Evolutionary conservation across 2,113 vertebrate genomes (phyloP).

Genomic region (Phrynocephalus versicolor): DNA sequence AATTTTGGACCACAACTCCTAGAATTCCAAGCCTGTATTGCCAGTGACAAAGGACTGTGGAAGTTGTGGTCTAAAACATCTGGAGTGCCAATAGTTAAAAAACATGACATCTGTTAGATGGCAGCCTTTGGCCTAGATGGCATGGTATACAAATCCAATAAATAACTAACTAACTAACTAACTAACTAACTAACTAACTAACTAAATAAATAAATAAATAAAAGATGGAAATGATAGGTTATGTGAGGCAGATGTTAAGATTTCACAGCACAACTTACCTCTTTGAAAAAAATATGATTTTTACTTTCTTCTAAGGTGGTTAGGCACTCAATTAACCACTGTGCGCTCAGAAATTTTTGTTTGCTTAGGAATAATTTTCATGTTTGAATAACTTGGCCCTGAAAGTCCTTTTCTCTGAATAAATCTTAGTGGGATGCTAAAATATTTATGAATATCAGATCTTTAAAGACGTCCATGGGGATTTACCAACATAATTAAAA

Average conservation of each 20-base stretch:
- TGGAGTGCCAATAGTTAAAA: too few species aligned
- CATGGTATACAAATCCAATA: too few species aligned
- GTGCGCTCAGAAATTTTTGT: neutral
- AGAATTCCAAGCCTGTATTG: too few species aligned
- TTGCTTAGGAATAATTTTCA: conserved; percentile 35
- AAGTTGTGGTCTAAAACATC: too few species aligned
- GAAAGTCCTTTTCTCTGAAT: conserved; percentile 29
- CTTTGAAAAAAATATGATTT: neutral
- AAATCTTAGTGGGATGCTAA: conserved; percentile 28
- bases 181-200: too few species aligned
- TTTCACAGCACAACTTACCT: conserved; percentile 27
- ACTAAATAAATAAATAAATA: too few species aligned
- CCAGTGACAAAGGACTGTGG: too few species aligned
- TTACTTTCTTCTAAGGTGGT: conserved; percentile 30
- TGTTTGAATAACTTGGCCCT: conserved; percentile 16
- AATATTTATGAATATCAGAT: conserved; percentile 28
- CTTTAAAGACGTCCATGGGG: conserved; percentile 13
- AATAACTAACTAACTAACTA: too few species aligned
- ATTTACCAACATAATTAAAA: conserved; percentile 31
- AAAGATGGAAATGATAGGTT: neutral
- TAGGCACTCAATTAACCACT: conserved; percentile 26
- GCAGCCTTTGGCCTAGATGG: too few species aligned
- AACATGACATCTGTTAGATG: too few species aligned
- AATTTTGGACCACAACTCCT: too few species aligned
- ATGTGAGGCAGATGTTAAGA: neutral